Percentiles rank a stretch among this genome's conserved stretches.
Evolutionary conservation across 2,113 vertebrate genomes (phyloP).

Genomic region (Oreotragus oreotragus): DNA sequence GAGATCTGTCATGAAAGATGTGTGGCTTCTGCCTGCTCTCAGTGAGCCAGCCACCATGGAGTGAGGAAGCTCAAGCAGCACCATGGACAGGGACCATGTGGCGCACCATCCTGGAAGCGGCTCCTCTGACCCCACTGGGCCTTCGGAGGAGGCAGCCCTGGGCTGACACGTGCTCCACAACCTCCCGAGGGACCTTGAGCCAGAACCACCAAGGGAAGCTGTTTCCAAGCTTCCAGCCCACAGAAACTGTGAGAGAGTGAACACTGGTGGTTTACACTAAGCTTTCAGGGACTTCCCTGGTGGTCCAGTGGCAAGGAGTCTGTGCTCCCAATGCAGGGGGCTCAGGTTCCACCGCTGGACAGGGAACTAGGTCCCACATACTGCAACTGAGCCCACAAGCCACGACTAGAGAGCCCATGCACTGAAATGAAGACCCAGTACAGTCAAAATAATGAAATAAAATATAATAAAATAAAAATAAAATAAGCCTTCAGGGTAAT

Average conservation of each 20-base stretch:
- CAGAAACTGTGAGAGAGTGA: too few species aligned
- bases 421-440: background rate
- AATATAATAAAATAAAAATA: background rate
- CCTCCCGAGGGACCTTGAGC: background rate
- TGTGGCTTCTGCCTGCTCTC: background rate
- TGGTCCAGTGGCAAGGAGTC: background rate
- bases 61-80: background rate
- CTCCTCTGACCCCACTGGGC: background rate
- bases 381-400: background rate
- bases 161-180: background rate
- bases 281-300: background rate
- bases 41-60: accelerated
- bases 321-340: background rate
- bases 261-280: background rate
- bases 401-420: background rate
- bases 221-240: background rate
- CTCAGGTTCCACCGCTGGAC: background rate
- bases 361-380: background rate
- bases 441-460: background rate
- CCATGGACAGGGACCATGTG: background rate
- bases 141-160: background rate
- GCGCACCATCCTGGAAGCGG: background rate
- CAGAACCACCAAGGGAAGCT: background rate
- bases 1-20: background rate
- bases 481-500: background rate